Percentiles rank a stretch among this genome's conserved stretches.
Evolutionary conservation across 1,140 invertebrate genomes (phyloP).

Genomic region (Araneus ventricosus): DNA sequence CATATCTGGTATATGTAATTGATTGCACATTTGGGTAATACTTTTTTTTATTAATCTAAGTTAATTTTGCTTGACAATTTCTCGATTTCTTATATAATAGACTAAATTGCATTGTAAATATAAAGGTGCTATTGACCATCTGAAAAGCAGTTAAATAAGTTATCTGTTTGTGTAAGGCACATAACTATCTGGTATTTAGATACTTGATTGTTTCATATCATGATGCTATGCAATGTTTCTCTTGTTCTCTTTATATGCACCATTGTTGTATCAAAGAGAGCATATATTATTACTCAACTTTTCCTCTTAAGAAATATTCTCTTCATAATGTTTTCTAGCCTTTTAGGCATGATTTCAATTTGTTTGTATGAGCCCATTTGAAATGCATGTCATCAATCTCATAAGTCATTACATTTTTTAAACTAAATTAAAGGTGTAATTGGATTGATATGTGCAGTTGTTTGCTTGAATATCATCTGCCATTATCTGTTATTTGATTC

Average conservation of each 20-base stretch:
- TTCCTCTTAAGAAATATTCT: not conserved
- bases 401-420: not conserved
- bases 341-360: constrained; percentile 15
- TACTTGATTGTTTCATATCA: constrained; percentile 46
- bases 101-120: constrained; percentile 31
- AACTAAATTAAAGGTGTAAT: not conserved
- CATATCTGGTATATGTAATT: not conserved
- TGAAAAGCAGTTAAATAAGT: not conserved
- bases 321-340: constrained; percentile 24
- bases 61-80: not conserved
- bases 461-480: not conserved
- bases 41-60: too few relatives aligned
- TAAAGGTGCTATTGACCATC: constrained; percentile 27
- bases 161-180: not conserved
- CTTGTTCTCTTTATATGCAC: constrained; percentile 22
- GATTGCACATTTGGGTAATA: not conserved
- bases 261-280: not conserved
- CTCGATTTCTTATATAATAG: not conserved
- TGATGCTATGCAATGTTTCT: constrained; percentile 6
- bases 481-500: not conserved
- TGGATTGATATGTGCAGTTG: not conserved
- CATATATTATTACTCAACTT: not conserved
- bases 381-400: not conserved
- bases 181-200: not conserved
- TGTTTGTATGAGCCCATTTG: not conserved